Conservation (phyloP, 1,140 invertebrate species). For the Drosophila subpulchrella region DNA sequence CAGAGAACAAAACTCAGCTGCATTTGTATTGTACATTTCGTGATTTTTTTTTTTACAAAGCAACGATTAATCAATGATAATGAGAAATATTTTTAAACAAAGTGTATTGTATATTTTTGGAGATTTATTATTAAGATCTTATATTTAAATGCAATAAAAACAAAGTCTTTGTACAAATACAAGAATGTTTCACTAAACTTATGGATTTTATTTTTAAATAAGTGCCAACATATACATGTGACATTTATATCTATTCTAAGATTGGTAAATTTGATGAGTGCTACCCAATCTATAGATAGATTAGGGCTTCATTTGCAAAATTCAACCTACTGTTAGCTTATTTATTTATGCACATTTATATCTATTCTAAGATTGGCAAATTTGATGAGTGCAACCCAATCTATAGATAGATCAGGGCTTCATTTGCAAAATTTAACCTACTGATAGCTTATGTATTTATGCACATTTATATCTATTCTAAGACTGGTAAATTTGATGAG, state of each 20-base stretch:
- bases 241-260: not conserved
- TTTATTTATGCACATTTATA: no score
- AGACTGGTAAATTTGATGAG: no score
- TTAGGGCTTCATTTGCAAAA: no score
- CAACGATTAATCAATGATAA: constrained; percentile 3
- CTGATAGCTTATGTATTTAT: no score
- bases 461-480: no score
- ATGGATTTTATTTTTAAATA: not conserved
- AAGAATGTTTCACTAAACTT: not conserved
- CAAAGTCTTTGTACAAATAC: constrained; percentile 20
- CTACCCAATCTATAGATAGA: not conserved
- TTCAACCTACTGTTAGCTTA: no score
- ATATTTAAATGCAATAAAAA: constrained; percentile 40
- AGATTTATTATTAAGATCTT: constrained; percentile 27
- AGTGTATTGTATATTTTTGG: constrained; percentile 37
- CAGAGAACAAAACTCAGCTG: constrained; percentile 25
- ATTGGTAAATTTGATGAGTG: not conserved
- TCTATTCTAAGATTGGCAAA: no score
- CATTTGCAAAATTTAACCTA: no score
- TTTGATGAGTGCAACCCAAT: not conserved
- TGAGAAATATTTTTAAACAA: constrained; percentile 16
- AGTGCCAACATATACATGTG: not conserved
- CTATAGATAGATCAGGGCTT: not conserved
- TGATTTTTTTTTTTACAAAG: constrained; percentile 11
- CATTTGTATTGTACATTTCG: constrained; percentile 34